Evolutionary conservation across 2,113 vertebrate species (phyloP).

Genomic region (Mola mola): DNA sequence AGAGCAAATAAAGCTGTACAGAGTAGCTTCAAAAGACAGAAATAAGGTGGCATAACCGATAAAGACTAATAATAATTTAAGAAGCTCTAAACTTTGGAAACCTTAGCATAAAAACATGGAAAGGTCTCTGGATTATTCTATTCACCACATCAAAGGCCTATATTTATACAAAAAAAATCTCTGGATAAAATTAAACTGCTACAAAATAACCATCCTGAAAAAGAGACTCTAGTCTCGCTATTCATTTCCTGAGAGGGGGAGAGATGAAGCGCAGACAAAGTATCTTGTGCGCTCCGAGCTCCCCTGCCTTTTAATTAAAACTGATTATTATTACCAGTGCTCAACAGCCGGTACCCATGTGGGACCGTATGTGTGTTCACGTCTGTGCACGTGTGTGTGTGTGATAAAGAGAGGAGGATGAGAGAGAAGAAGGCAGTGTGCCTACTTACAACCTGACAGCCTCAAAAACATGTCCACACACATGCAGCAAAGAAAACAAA

Average conservation of each 20-base stretch:
- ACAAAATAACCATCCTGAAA: slow-evolving; percentile 28
- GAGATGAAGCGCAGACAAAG: slow-evolving; percentile 22
- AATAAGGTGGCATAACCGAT: too few relatives aligned
- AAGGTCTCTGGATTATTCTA: background rate
- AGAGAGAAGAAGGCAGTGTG: background rate
- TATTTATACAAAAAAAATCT: slow-evolving; percentile 21
- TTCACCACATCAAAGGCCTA: slow-evolving; percentile 4
- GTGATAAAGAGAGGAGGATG: background rate
- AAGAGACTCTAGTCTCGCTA: slow-evolving; percentile 12
- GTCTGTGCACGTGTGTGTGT: slow-evolving; percentile 15
- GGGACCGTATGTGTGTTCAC: slow-evolving; percentile 9
- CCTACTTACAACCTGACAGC: slow-evolving; percentile 12
- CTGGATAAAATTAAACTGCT: slow-evolving; percentile 19
- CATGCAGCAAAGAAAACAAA: slow-evolving; percentile 15
- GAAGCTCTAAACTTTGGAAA: too few relatives aligned
- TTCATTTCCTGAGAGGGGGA: slow-evolving; percentile 34
- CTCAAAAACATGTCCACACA: slow-evolving; percentile 14
- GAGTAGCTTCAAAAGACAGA: too few relatives aligned
- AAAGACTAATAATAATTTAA: too few relatives aligned
- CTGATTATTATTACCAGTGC: slow-evolving; percentile 55
- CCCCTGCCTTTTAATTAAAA: slow-evolving; percentile 61
- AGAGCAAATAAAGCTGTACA: too few relatives aligned
- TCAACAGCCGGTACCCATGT: slow-evolving; percentile 36
- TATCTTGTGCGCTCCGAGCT: slow-evolving; percentile 9
- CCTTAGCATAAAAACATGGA: background rate